A percentile compares a stretch with the other conserved stretches of the same genome.
Evolutionary conservation across 1,140 invertebrate genomes (phyloP).

Genomic region (Drosophila equinoxialis): DNA sequence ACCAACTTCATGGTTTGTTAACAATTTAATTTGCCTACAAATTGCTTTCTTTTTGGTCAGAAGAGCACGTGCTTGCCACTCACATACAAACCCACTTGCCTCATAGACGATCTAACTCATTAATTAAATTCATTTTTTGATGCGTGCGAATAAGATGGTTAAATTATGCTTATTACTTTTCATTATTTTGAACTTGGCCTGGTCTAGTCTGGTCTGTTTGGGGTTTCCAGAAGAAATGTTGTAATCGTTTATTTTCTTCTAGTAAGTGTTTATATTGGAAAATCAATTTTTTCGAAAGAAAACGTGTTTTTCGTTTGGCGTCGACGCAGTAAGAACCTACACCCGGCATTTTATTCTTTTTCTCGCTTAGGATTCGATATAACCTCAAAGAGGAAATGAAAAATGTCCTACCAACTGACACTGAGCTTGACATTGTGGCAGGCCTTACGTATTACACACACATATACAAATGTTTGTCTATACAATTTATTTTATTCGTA

Average conservation of each 20-base stretch:
- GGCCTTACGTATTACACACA: constrained; percentile 24
- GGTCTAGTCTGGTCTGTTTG: background rate
- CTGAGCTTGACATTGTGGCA: constrained; percentile 40
- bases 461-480: background rate
- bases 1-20: constrained; percentile 79
- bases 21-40: constrained; percentile 77
- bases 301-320: constrained; percentile 32
- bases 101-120: constrained; percentile 1
- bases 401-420: constrained; percentile 12
- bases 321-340: constrained; percentile 32
- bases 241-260: constrained; percentile 28
- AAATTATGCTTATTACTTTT: constrained; percentile 30
- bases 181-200: constrained; percentile 19
- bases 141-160: constrained; percentile 27
- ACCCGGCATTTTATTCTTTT: constrained; percentile 3
- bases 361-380: constrained; percentile 8
- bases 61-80: constrained; percentile 40
- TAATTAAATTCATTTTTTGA: constrained; percentile 13
- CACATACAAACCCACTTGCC: background rate
- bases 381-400: constrained; percentile 46
- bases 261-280: constrained; percentile 21
- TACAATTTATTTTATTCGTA: background rate
- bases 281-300: constrained; percentile 52
- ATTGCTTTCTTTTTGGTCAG: constrained; percentile 53
- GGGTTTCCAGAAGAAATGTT: constrained; percentile 29